Evolutionary conservation across 2,113 vertebrate species (phyloP), one percentile per base, ranked within the genome.

Genomic region (Dipodomys merriami): DNA sequence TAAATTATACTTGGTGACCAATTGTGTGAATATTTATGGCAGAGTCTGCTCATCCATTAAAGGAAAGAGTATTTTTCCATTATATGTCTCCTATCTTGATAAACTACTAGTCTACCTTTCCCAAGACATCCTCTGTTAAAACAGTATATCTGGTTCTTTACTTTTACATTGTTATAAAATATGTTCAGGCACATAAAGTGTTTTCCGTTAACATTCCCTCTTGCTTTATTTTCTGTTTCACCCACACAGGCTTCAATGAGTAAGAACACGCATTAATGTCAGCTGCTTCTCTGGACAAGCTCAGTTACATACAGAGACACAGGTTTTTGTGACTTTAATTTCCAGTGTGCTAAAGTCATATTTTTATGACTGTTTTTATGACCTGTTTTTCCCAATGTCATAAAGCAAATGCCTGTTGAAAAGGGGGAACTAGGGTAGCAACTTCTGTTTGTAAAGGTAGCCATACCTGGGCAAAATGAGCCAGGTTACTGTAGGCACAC

Each of bases 181-280:
- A 93, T 0, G 19, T 19, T 90, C 67, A n/a, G 53, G 88, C 29
- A 91, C n/a, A 92, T 27, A 95, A 93, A 93, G 35, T 95, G 68
- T 39, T 94, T 88, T 83, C 72, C 91, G 83, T 96, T 97, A 96
- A 87, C 23, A 44, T 91, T 96, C 67, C 67, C 35, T 95, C 81
- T 53, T 82, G 44, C 33, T 95, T 96, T 94, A 83, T 94, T 94
- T 97, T 96, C 81, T 94, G 20, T 89, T 94, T 97, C 76, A 88
- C 16, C 64, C 60, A 82, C 62, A 91, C 35, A 95, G 65, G 33
- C 85, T 92, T 93, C 95, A 2, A 2, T 44, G 81, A 94, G 71
- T 94, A 69, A 72, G 30, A 94, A 49, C 83, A 94, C 90, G n/a
- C 39, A 76, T 11, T 68, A 5, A 22, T 23, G 81, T 60, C 69